Base-by-base conservation (phyloP, 2,797 vertebrate genomes). In the Fringilla coelebs region DNA sequence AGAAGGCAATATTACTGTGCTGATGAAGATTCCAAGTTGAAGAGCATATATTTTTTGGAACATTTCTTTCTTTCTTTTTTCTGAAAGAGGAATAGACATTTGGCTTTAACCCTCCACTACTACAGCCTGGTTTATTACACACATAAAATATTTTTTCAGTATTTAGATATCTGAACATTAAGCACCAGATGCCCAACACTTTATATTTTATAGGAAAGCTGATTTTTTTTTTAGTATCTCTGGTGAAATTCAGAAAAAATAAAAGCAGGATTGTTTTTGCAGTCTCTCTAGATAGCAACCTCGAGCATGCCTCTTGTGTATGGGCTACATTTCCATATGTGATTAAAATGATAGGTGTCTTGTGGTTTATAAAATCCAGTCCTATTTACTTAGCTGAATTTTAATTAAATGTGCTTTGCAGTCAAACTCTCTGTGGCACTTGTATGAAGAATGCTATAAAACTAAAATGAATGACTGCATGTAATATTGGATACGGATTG, bases 341-440 rank as follows among this genome's bases (percentile, higher is more conserved):
- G 92, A 93, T 93, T 96, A 93, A 94, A 94, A 83, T 88, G 51
- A 95, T 88, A 88, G 81, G 90, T 89, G 60, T 90, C 91, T 96
- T 88, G 89, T 78, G 85, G 66, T 93, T 96, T 94, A 82, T 79
- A 86, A 95, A 95, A 75, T 76, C 34, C 79, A 93, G 78, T 81
- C 70, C 89, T 93, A 92, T 97, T 96, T 95, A 94, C 80, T 93
- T 91, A 94, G 70, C 75, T 82, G 28, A 81, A 41, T 81, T 96
- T 94, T 96, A 97, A 96, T 97, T 95, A 96, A 95, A 81, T 94
- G 79, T 90, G n/a, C 62, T 94, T 93, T 76, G 58, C 90, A 90
- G 74, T 79, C 22, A 1, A 92, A 90, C 49, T 89, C 85, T 94
- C 90, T 84, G 77, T 86, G 81, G 88, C 75, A 65, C 75, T 93